A percentile compares a stretch with the other conserved stretches of the same genome.
Conservation (phyloP, 2,797 vertebrate genomes). For the Amazona ochrocephala region DNA sequence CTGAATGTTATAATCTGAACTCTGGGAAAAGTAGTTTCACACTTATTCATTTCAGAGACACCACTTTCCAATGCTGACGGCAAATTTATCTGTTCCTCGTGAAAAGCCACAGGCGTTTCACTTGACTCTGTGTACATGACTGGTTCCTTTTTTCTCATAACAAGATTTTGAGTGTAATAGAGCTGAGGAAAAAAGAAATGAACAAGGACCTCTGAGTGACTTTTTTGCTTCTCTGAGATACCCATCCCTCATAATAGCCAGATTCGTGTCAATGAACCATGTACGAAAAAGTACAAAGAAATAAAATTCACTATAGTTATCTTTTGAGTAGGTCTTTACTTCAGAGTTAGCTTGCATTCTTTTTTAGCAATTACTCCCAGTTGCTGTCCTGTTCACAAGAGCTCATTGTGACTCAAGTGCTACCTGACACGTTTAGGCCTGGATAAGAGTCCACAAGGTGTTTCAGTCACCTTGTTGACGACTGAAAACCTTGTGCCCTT, state of each 20-base stretch:
- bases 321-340: neutral
- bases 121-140: neutral
- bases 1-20: neutral
- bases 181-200: neutral
- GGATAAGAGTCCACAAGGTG: neutral
- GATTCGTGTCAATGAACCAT: neutral
- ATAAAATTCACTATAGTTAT: neutral
- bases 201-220: neutral
- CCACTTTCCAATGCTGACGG: neutral
- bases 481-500: neutral
- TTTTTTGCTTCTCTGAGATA: neutral
- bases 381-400: neutral
- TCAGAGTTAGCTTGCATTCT: neutral
- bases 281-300: neutral
- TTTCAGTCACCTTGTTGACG: neutral
- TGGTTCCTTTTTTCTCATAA: neutral
- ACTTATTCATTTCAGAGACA: neutral
- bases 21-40: neutral
- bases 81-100: neutral
- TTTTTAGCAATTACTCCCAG: neutral
- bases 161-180: neutral
- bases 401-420: neutral
- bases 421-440: neutral
- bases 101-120: neutral
- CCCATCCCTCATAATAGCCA: neutral